Conservation (phyloP, 2,113 vertebrate species). For the Phyllostomus hastatus region DNA sequence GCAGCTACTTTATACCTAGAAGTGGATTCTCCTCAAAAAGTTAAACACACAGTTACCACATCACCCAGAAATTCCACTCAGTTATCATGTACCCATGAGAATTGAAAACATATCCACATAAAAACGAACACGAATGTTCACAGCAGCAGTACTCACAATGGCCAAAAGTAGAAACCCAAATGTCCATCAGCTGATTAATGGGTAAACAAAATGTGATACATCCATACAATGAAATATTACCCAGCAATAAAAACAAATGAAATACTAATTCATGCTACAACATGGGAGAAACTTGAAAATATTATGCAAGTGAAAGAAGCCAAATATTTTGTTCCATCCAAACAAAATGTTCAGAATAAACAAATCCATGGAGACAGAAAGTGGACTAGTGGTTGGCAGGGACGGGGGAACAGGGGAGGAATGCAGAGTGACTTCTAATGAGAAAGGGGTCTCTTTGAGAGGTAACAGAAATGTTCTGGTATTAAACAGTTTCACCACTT, state of each 20-base stretch:
- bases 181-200: background rate
- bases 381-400: background rate
- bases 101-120: background rate
- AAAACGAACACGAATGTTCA: background rate
- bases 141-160: background rate
- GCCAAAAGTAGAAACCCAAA: background rate
- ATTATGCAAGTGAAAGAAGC: background rate
- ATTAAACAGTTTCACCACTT: background rate
- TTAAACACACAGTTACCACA: background rate
- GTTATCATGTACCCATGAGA: background rate
- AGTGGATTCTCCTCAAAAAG: background rate
- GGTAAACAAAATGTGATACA: background rate
- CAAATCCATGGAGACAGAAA: background rate
- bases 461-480: background rate
- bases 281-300: background rate
- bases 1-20: background rate
- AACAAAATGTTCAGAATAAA: background rate
- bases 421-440: background rate
- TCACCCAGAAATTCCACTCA: background rate
- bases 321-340: background rate
- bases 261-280: background rate
- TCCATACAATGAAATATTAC: background rate
- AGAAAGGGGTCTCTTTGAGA: background rate
- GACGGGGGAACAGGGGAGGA: background rate
- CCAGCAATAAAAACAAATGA: background rate